Evolutionary conservation across 2,797 vertebrate genomes (phyloP).

Genomic region (Pitangus sulphuratus): DNA sequence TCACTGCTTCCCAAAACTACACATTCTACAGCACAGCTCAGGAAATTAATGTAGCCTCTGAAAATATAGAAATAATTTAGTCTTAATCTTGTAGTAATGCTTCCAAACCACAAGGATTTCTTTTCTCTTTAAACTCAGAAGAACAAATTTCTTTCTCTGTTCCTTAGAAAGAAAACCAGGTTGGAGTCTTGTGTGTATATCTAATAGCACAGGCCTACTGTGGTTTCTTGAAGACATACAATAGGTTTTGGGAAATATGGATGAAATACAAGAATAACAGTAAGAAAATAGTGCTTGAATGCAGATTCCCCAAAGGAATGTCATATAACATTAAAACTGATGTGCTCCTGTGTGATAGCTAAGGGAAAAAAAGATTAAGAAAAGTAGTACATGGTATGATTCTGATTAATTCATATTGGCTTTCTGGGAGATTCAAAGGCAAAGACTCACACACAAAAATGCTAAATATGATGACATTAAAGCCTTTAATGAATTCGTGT

Average conservation of each 20-base stretch:
- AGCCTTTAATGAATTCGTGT: conserved; percentile 2
- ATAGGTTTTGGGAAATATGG: not conserved
- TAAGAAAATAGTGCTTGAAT: conserved; percentile 31
- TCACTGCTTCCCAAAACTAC: not conserved
- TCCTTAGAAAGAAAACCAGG: not conserved
- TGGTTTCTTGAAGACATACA: conserved; percentile 13
- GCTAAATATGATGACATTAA: conserved; percentile 35
- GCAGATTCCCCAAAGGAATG: not conserved
- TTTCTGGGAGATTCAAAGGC: conserved; percentile 39
- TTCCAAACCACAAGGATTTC: not conserved
- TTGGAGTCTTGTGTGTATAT: not conserved
- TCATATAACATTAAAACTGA: conserved; percentile 26
- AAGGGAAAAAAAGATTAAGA: conserved; percentile 5
- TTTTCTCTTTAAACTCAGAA: not conserved
- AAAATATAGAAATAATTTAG: not conserved
- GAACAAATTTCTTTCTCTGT: not conserved
- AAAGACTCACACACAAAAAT: not conserved
- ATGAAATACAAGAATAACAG: conserved; percentile 21
- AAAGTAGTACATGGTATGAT: not conserved
- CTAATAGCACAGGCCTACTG: not conserved
- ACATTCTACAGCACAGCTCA: not conserved
- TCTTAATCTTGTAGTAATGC: not conserved
- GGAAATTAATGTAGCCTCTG: not conserved
- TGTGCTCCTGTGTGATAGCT: conserved; percentile 4
- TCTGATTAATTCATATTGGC: conserved; percentile 22